These are phyloP conservation scores for Protobothrops mucrosquamatus DNA, from an alignment of 2,113 vertebrate genomes.

Conservation along the genomic window DNA sequence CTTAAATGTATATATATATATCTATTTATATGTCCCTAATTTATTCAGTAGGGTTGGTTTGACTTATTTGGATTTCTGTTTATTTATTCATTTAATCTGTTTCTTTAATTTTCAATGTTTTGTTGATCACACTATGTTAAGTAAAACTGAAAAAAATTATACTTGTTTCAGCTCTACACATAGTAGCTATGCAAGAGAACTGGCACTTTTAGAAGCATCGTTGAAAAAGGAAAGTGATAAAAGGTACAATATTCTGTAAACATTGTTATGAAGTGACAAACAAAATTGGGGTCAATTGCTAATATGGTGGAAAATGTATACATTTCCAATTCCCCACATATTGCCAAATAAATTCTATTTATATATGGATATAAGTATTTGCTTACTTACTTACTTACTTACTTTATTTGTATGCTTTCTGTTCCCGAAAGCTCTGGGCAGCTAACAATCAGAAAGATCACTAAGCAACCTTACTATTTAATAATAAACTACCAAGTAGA, in stretches of 20 bases:
- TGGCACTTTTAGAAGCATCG: constrained; percentile 38
- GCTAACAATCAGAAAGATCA: background rate
- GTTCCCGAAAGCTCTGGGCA: background rate
- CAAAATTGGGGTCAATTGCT: background rate
- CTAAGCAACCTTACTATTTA: background rate
- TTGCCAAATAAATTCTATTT: background rate
- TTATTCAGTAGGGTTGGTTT: background rate
- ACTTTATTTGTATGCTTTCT: background rate
- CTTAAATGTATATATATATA: background rate
- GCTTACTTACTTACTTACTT: background rate
- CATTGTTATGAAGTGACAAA: background rate
- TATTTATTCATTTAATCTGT: background rate
- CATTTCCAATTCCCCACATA: background rate
- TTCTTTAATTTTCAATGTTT: background rate
- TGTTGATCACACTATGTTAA: background rate
- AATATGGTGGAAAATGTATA: background rate
- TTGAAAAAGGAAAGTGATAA: constrained; percentile 49
- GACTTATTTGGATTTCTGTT: background rate
- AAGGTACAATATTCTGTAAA: constrained; percentile 47
- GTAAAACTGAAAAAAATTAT: background rate
- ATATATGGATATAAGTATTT: background rate
- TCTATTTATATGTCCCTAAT: background rate
- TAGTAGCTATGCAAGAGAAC: constrained; percentile 21
- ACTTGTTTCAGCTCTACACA: constrained; percentile 19
- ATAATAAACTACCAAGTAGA: background rate